Conservation (phyloP, 1,140 invertebrate species). For the Drosophila parabipectinata region DNA sequence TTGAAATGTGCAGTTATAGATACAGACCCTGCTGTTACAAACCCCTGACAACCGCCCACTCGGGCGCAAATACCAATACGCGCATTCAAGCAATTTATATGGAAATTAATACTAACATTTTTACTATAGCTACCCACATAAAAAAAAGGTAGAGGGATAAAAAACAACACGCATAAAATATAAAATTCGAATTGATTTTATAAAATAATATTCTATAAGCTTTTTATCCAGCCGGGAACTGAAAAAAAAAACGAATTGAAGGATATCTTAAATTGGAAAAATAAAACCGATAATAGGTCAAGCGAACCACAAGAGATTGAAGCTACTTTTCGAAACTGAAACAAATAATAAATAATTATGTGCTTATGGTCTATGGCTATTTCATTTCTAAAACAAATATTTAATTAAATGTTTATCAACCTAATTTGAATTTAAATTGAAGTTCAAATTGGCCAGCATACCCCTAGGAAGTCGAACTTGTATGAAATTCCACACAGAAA, state of each 20-base stretch:
- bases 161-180: constrained; percentile 27
- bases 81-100: constrained; percentile 69
- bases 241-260: constrained; percentile 14
- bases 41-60: not conserved
- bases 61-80: constrained; percentile 50
- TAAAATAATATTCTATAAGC: constrained; percentile 55
- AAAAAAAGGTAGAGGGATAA: constrained; percentile 12
- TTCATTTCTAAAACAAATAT: not conserved
- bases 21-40: constrained; percentile 12
- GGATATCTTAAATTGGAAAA: constrained; percentile 14
- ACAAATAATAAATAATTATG: constrained; percentile 1
- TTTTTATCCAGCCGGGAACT: constrained; percentile 33
- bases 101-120: constrained; percentile 80
- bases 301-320: constrained; percentile 1
- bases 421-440: constrained; percentile 7
- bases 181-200: constrained; percentile 67
- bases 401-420: not conserved
- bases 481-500: not conserved
- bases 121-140: constrained; percentile 38
- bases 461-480: not conserved
- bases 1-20: constrained; percentile 78
- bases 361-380: not conserved
- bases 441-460: constrained; percentile 1
- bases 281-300: constrained; percentile 19
- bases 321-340: not conserved